Percentiles rank a stretch among this genome's conserved stretches.
phyloP scores from a whole-genome alignment of 2,888 invertebrate species.

The Lutraria lutraria region DNA sequence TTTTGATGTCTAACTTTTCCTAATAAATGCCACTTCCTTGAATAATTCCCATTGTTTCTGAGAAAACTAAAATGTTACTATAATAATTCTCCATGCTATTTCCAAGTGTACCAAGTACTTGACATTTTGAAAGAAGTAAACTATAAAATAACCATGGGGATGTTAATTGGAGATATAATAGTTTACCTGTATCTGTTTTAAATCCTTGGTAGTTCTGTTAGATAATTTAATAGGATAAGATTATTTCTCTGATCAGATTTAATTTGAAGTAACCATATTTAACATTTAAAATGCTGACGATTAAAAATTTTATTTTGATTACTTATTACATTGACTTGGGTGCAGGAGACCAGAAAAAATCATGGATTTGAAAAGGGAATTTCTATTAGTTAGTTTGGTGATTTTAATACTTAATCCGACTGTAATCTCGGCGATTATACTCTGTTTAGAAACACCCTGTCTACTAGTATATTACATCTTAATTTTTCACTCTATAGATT shows the following conservation, averaged over 20 bases:
- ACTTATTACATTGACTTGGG: background rate
- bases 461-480: background rate
- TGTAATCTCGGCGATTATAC: background rate
- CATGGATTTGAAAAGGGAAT: background rate
- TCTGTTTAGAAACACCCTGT: background rate
- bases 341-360: constrained; percentile 15
- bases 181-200: background rate
- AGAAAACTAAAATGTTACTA: too few species aligned
- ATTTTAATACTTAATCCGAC: background rate
- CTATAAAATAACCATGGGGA: too few species aligned
- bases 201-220: background rate
- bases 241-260: constrained; percentile 6
- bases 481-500: background rate
- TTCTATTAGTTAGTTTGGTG: background rate
- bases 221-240: constrained; percentile 14
- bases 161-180: background rate
- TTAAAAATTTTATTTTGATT: background rate
- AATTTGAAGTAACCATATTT: constrained; percentile 2
- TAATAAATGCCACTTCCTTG: too few species aligned
- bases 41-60: too few species aligned
- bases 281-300: constrained; percentile 15
- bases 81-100: too few species aligned
- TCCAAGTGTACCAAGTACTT: too few species aligned
- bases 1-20: too few species aligned
- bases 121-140: too few species aligned